Conservation (phyloP, 1,140 invertebrate species). For the Euura lappo region DNA sequence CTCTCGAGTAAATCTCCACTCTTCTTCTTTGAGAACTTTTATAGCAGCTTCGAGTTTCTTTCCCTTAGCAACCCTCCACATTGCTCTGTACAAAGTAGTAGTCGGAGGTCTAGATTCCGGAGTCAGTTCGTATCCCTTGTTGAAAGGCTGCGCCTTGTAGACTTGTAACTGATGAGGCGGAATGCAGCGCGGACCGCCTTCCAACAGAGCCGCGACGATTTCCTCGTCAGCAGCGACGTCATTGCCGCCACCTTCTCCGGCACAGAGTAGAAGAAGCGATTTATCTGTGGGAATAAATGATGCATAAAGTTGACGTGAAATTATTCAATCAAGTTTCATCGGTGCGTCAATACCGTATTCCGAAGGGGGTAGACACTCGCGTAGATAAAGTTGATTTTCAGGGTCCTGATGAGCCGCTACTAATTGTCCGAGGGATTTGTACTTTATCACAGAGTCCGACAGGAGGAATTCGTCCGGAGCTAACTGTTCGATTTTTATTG, state of each 20-base stretch:
- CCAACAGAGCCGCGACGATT: constrained; percentile 44
- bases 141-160: constrained; percentile 50
- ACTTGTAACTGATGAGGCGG: constrained; percentile 51
- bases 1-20: constrained; percentile 63
- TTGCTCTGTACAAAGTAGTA: constrained; percentile 47
- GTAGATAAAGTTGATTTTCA: constrained; percentile 65
- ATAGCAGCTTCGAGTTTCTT: constrained; percentile 78
- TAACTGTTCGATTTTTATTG: constrained; percentile 69
- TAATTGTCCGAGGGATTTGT: constrained; percentile 68
- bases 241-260: constrained; percentile 45
- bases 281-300: constrained; percentile 63
- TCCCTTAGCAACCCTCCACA: constrained; percentile 65
- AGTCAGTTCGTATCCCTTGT: constrained; percentile 35
- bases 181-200: constrained; percentile 51
- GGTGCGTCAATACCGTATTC: constrained; percentile 73
- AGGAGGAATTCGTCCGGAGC: constrained; percentile 59
- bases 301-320: not conserved
- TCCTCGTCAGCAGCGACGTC: constrained; percentile 53
- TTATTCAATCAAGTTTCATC: not conserved
- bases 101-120: constrained; percentile 30
- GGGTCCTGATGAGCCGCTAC: constrained; percentile 67
- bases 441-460: constrained; percentile 59
- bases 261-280: constrained; percentile 76
- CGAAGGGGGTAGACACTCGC: constrained; percentile 81
- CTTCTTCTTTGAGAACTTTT: constrained; percentile 75